phyloP scores from a whole-genome alignment of 2,797 vertebrate genomes.

The Buceros bicornis region DNA sequence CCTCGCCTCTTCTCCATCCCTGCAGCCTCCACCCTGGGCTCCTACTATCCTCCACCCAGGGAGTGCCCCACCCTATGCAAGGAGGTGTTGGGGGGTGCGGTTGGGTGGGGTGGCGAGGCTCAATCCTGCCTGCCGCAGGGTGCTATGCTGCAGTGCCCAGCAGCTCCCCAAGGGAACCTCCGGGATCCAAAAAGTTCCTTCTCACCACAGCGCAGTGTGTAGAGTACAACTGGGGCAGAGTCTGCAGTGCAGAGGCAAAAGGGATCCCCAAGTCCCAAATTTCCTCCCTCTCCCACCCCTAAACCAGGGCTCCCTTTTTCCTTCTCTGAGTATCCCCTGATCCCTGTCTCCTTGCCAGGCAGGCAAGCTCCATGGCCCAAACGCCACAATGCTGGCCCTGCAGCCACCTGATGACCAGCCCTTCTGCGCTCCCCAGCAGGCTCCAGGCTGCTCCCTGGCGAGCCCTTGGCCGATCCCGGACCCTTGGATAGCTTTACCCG shows the following conservation, averaged over 20 bases:
- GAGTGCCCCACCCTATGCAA: neutral
- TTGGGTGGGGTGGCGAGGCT: neutral
- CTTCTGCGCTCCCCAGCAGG: too few relatives aligned
- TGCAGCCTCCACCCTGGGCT: neutral
- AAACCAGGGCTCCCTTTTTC: neutral
- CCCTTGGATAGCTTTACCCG: neutral
- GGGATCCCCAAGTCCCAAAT: neutral
- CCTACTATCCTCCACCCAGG: neutral
- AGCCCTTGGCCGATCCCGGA: neutral
- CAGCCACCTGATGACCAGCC: fast-evolving
- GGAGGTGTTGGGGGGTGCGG: neutral
- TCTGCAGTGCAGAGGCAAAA: neutral
- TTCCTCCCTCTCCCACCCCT: neutral
- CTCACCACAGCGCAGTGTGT: fast-evolving
- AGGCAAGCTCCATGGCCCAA: neutral
- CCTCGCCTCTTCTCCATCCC: neutral
- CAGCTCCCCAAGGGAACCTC: neutral
- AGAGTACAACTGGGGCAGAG: neutral
- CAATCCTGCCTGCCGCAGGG: neutral
- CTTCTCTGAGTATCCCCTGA: neutral
- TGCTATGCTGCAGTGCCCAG: neutral
- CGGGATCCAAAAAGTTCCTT: neutral
- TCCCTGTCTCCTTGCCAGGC: neutral
- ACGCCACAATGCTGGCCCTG: fast-evolving
- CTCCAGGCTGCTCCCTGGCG: neutral